These are phyloP conservation scores for Apeltes quadracus DNA, from an alignment of 2,113 vertebrate genomes.

Conservation along the genomic window DNA sequence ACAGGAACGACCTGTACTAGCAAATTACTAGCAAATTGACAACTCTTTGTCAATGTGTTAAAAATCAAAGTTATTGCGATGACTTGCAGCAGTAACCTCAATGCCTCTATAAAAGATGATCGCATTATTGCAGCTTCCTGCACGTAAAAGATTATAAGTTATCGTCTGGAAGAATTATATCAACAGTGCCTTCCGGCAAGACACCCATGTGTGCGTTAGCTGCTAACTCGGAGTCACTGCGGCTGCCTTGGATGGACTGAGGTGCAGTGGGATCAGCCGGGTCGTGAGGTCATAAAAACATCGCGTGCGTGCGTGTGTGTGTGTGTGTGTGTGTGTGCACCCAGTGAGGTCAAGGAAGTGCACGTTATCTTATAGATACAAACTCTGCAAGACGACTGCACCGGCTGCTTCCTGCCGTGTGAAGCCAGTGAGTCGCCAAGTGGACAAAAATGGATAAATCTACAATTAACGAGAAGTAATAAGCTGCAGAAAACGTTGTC, in stretches of 20 bases:
- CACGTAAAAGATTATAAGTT: too few species aligned
- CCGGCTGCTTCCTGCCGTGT: conserved; percentile 16
- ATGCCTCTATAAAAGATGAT: too few species aligned
- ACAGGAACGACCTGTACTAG: too few species aligned
- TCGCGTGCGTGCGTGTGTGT: conserved; percentile 5
- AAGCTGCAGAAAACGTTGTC: neutral
- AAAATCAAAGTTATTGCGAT: too few species aligned
- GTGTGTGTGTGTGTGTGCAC: conserved; percentile 2
- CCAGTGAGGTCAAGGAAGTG: neutral
- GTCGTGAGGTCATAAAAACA: conserved; percentile 25
- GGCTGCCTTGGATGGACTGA: conserved; percentile 40
- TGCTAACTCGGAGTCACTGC: conserved; percentile 28
- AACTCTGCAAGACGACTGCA: neutral
- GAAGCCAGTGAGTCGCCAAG: neutral
- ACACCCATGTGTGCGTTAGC: conserved; percentile 15
- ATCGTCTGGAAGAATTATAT: too few species aligned
- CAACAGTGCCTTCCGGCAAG: conserved; percentile 56
- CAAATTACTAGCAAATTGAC: too few species aligned
- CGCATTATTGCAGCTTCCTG: too few species aligned
- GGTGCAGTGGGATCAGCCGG: conserved; percentile 3
- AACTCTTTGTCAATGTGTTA: too few species aligned
- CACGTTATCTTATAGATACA: conserved; percentile 3
- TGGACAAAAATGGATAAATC: neutral
- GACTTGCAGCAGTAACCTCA: too few species aligned
- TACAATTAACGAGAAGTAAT: neutral